Percentiles rank a stretch among this genome's conserved stretches.
Conservation (phyloP, 2,888 invertebrate species). For the Patella caerulea region DNA sequence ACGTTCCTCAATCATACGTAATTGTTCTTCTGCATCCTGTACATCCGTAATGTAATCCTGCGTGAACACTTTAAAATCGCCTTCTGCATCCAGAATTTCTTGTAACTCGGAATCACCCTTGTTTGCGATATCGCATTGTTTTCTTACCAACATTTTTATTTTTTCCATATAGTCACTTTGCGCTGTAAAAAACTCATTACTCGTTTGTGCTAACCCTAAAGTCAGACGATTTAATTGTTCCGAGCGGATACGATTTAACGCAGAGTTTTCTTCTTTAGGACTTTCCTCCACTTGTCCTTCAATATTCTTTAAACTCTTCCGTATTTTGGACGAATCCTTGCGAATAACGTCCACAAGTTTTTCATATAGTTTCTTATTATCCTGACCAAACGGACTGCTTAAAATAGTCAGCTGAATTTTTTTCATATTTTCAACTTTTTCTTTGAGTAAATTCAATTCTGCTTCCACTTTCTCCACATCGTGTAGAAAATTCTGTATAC, state of each 20-base stretch:
- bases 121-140: slow-evolving; percentile 47
- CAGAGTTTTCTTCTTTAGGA: slow-evolving; percentile 24
- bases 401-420: slow-evolving; percentile 52
- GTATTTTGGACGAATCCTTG: slow-evolving; percentile 41
- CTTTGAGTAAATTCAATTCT: slow-evolving; percentile 42
- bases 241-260: slow-evolving; percentile 29
- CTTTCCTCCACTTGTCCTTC: slow-evolving; percentile 21
- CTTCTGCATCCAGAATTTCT: slow-evolving; percentile 35
- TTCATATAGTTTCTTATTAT: slow-evolving; percentile 43
- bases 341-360: slow-evolving; percentile 43
- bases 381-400: slow-evolving; percentile 44
- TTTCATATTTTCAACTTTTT: slow-evolving; percentile 47
- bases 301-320: slow-evolving; percentile 44
- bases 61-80: slow-evolving; percentile 46
- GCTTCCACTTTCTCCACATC: slow-evolving; percentile 48
- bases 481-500: slow-evolving; percentile 42
- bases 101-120: slow-evolving; percentile 38
- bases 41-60: slow-evolving; percentile 54
- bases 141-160: slow-evolving; percentile 50
- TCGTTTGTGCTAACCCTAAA: slow-evolving; percentile 43
- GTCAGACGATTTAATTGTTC: slow-evolving; percentile 46
- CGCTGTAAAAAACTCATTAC: slow-evolving; percentile 50
- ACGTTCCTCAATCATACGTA: slow-evolving; percentile 52
- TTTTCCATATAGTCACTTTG: slow-evolving; percentile 59
- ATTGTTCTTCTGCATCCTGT: slow-evolving; percentile 50